Evolutionary conservation across 2,888 invertebrate species (phyloP), one percentile per base, ranked within the genome.

Genomic region (Psylliodes chrysocephalus): DNA sequence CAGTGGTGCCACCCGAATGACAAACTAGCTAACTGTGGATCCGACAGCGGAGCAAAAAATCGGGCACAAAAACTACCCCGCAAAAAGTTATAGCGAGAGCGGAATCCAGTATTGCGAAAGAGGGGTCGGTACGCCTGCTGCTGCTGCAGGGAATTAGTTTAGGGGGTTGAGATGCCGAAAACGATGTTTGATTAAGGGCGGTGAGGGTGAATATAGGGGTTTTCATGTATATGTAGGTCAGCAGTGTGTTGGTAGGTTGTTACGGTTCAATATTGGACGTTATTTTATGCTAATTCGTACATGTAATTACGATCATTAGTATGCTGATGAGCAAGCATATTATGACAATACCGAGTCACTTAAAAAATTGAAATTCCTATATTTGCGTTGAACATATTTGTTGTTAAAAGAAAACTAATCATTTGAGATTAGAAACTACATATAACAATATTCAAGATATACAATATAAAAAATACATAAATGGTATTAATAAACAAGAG

Each of bases 1-100:
- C 75, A 74, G 74, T 75, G 79, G 78, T 79, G 80, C 79, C 79
- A 79, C 74, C 77, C 79, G 79, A 81, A 82, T 82, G 82, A 82
- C 82, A 82, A 82, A 82, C 82, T 82, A 82, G 82, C 82, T 82
- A 82, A 82, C 82, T 82, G 82, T 82, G 82, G 82, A 81, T 82
- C 82, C 81, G 82, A 82, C 82, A 82, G 78, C 77, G 75, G 69
- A 70, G 73, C 77, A 79, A 80, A 80, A 80, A 79, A 75, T 77
- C 68, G 66, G 68, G 67, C 70, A 74, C 77, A 79, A 80, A 80
- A 81, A 81, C 76, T 75, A 68, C 61, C 71, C 70, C 63, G 67
- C 71, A 74, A 74, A 74, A 74, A 73, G 70, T 73, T 65, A 63
- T 66, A 69, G 68, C 63, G 67, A 60, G 66, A 72, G 63, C 60